A percentile compares a stretch with the other conserved stretches of the same genome.
These are phyloP conservation scores for Falco cherrug DNA, from an alignment of 2,797 vertebrate genomes.

Conservation along the genomic window DNA sequence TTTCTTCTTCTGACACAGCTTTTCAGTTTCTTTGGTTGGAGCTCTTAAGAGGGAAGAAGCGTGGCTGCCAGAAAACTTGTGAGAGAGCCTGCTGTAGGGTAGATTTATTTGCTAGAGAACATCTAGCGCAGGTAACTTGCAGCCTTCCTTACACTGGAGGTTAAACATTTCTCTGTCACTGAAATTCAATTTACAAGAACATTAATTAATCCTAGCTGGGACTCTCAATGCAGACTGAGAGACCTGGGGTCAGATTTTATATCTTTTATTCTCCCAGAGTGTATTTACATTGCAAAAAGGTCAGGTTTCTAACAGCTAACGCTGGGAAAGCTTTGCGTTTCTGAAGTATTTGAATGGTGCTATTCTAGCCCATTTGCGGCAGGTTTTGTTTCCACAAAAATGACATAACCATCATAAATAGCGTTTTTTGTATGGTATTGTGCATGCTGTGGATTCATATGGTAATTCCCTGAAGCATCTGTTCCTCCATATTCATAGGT, in stretches of 20 bases:
- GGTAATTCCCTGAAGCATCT: constrained; percentile 48
- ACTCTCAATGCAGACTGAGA: neutral
- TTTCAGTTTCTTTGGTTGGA: neutral
- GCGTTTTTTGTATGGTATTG: neutral
- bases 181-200: neutral
- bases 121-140: neutral
- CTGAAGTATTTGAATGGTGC: constrained; percentile 6
- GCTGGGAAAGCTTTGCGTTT: neutral
- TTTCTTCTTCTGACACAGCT: neutral
- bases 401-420: constrained; percentile 35
- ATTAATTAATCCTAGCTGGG: neutral
- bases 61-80: neutral
- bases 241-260: neutral
- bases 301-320: neutral
- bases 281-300: constrained; percentile 9
- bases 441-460: neutral
- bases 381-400: constrained; percentile 51
- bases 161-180: neutral
- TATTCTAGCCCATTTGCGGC: constrained; percentile 10
- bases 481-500: constrained; percentile 45
- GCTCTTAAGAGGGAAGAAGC: neutral
- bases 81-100: neutral
- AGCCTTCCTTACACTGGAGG: neutral
- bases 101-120: neutral
- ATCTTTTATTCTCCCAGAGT: neutral